These are phyloP conservation scores for Ormyrus rosae DNA, from an alignment of 2,888 invertebrate genomes.

Conservation along the genomic window DNA sequence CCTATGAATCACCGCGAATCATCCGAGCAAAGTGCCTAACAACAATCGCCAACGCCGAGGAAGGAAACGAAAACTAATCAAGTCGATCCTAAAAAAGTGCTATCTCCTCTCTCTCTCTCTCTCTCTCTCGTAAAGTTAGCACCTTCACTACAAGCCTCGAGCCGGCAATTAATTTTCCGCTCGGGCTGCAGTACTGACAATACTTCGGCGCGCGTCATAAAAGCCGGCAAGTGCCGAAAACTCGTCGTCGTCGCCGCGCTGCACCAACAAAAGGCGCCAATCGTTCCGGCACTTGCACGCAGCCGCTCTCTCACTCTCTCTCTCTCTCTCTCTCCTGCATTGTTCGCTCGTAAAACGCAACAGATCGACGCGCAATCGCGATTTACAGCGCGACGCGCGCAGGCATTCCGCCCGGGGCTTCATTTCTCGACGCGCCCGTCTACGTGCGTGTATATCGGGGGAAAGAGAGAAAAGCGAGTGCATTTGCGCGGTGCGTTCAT, in stretches of 20 bases:
- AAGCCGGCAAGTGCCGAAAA: constrained; percentile 18
- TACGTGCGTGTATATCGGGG: neutral
- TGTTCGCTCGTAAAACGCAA: constrained; percentile 38
- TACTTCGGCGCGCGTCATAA: neutral
- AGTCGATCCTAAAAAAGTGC: no score
- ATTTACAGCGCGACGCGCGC: constrained; percentile 27
- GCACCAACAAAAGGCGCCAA: constrained; percentile 7
- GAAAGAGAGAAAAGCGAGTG: constrained; percentile 2
- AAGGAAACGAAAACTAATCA: no score
- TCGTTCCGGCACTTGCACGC: neutral
- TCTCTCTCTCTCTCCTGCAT: neutral
- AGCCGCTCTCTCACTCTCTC: no score
- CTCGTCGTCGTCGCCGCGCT: neutral
- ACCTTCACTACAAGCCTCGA: no score
- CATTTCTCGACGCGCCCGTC: neutral
- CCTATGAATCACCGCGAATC: no score
- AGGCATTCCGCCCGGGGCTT: neutral
- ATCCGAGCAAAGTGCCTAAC: no score
- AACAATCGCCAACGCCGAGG: no score
- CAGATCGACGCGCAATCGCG: constrained; percentile 21
- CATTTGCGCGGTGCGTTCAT: neutral
- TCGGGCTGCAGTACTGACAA: no score
- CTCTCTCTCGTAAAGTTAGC: no score
- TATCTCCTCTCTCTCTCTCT: no score
- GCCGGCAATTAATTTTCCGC: neutral